Evolutionary conservation across 2,113 vertebrate genomes (phyloP).

Genomic region (Cebidichthys violaceus): DNA sequence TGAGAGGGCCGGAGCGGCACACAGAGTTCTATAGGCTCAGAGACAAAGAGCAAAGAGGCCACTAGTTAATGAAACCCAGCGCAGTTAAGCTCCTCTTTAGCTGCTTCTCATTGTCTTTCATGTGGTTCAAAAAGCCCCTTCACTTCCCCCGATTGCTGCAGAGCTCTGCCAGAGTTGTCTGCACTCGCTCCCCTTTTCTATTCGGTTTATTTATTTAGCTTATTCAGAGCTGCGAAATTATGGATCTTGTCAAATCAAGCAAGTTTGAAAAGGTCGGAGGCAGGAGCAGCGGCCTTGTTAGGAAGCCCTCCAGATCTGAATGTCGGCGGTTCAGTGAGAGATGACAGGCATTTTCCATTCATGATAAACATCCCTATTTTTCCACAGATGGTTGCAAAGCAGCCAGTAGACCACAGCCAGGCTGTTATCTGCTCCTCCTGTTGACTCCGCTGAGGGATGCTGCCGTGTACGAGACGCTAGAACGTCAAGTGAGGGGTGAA

Average conservation of each 20-base stretch:
- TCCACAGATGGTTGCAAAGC: conserved; percentile 52
- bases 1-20: conserved; percentile 46
- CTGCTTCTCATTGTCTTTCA: conserved; percentile 69
- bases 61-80: conserved; percentile 77
- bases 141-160: conserved; percentile 50
- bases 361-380: conserved; percentile 40
- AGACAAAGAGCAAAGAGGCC: conserved; percentile 80
- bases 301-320: conserved; percentile 23
- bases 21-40: conserved; percentile 68
- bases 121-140: conserved; percentile 62
- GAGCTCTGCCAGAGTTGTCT: conserved; percentile 17
- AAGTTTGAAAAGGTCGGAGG: conserved; percentile 38
- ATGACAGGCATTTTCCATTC: conserved; percentile 56
- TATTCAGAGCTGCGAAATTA: conserved; percentile 11
- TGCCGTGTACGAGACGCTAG: conserved; percentile 34
- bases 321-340: conserved; percentile 24
- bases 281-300: conserved; percentile 4
- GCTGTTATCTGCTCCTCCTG: conserved; percentile 57
- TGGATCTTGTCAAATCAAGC: conserved; percentile 16
- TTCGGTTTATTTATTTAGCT: conserved; percentile 30
- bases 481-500: conserved; percentile 36
- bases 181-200: conserved; percentile 27
- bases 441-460: conserved; percentile 22
- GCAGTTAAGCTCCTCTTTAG: conserved; percentile 73
- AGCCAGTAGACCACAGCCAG: conserved; percentile 44